Evolutionary conservation across 2,888 invertebrate species (phyloP).

Genomic region (Tetropium fuscum): DNA sequence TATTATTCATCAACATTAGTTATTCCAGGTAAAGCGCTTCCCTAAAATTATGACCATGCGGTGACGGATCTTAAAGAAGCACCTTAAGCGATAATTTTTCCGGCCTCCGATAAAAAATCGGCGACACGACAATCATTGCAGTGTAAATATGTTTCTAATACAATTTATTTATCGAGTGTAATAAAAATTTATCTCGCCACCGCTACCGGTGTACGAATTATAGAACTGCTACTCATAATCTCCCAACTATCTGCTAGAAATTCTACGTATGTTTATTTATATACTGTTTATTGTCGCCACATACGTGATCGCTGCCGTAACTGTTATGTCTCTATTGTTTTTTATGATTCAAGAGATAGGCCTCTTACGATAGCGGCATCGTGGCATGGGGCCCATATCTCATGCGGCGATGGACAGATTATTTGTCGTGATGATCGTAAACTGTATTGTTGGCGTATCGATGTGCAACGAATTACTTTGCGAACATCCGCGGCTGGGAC

Average conservation of each 20-base stretch:
- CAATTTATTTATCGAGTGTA: no score
- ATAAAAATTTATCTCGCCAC: neutral
- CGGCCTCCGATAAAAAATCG: no score
- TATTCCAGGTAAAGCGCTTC: no score
- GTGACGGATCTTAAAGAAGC: no score
- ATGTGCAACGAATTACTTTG: conserved; percentile 7
- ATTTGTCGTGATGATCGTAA: conserved; percentile 16
- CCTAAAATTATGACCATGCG: no score
- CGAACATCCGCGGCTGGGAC: conserved; percentile 9
- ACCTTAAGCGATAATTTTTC: no score
- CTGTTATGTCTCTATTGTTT: conserved; percentile 52
- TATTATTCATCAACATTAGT: no score
- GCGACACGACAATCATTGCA: no score
- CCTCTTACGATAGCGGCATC: conserved; percentile 28
- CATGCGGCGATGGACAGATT: conserved; percentile 21
- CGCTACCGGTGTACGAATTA: no score
- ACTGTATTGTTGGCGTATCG: conserved; percentile 10
- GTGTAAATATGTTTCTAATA: no score
- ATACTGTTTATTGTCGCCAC: conserved; percentile 45
- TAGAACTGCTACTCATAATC: no score
- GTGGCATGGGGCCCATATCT: conserved; percentile 15
- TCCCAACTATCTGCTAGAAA: conserved; percentile 24
- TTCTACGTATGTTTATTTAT: conserved; percentile 25
- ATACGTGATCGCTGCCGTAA: conserved; percentile 49
- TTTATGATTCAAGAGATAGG: conserved; percentile 39